These are phyloP conservation scores for Xenotilapia longispinis DNA, from an alignment of 2,113 vertebrate genomes.

Conservation along the genomic window DNA sequence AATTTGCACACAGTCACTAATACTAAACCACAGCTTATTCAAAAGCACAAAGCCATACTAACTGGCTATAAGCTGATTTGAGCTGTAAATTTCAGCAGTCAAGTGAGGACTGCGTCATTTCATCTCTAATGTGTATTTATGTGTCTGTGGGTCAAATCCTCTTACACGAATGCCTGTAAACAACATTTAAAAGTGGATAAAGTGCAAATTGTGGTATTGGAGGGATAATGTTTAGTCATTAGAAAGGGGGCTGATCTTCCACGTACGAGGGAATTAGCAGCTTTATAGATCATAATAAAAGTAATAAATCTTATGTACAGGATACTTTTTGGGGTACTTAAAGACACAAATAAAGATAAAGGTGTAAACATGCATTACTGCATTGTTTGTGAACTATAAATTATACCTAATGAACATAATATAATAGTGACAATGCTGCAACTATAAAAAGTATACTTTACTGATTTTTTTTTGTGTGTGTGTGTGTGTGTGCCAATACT, in stretches of 20 bases:
- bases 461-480: background rate
- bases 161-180: slow-evolving; percentile 31
- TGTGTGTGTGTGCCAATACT: background rate
- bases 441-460: background rate
- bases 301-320: background rate
- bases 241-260: background rate
- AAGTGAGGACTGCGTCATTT: slow-evolving; percentile 13
- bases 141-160: slow-evolving; percentile 43
- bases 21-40: slow-evolving; percentile 30
- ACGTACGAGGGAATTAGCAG: background rate
- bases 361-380: background rate
- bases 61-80: slow-evolving; percentile 27
- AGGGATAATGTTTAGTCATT: background rate
- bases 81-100: slow-evolving; percentile 15
- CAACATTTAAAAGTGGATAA: slow-evolving; percentile 21
- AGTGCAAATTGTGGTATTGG: background rate
- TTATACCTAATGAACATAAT: background rate
- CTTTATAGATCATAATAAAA: background rate
- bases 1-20: slow-evolving; percentile 11
- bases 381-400: background rate
- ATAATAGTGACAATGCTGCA: background rate
- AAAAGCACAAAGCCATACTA: slow-evolving; percentile 13
- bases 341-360: background rate
- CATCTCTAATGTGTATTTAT: slow-evolving; percentile 53
- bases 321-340: background rate